Evolutionary conservation across 2,888 invertebrate species (phyloP), one percentile per base, ranked within the genome.

Genomic region (Caenorhabditis sp.): DNA sequence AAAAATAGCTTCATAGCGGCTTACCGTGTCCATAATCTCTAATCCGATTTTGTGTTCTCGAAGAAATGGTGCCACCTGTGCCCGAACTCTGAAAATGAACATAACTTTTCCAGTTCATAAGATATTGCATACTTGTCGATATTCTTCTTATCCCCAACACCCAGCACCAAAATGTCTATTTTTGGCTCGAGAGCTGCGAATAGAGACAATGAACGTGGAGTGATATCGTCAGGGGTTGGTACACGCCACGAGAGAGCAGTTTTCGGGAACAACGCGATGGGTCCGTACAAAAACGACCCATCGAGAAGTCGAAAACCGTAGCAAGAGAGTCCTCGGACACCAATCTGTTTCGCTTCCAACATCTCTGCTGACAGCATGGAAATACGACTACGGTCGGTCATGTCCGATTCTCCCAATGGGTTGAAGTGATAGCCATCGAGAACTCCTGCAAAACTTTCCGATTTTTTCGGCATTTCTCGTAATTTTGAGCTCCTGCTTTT

Each of bases 171-270:
- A 70, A 91, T 86, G 66, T 91, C 97, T 74, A 96, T 93, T 93
- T 95, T 96, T 0, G 98, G 98, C 80, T 96, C 95, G 26, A 98
- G 91, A 28, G 95, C 90, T 66, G 94, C 94, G 92, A 98, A 97
- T 41, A 98, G 93, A 12, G 94, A 93, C 22, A 98, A 93, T 0
- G 96, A 95, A 14, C 95, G 94, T 88, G 95, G 95, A 24, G 94
- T 95, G 84, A 98, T 95, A 47, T 96, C 95, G 0, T 94, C 93
- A 0, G 94, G 93, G 0, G 88, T 88, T 7, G 80, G 81, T 22
- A 92, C 91, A 58, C 90, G 82, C 92, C 92, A 92, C 14, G 91
- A 91, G 7, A 92, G 79, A 7, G 86, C 90, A 1, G 89, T 86
- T 72, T 88, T 90, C 19, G 92, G 92, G 70, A 92, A 92, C 8